Conservation (phyloP, 2,888 invertebrate genomes). For the Nomada ruficornis region DNA sequence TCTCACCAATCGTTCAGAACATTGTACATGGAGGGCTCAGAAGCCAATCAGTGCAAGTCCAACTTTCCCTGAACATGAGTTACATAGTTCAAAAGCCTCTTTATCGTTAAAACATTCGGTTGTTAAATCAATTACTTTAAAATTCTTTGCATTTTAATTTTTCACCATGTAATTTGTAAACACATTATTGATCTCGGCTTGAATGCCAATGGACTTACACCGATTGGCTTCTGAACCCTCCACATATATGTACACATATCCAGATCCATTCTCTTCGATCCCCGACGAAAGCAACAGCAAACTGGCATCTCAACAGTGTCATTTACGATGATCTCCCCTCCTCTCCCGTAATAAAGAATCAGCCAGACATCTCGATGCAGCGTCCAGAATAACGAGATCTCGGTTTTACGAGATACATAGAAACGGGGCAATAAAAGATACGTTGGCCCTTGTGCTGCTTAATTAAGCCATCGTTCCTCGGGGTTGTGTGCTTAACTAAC, state of each 20-base stretch:
- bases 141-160: neutral
- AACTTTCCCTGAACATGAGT: too few species aligned
- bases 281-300: neutral
- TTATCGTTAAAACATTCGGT: too few species aligned
- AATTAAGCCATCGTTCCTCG: constrained; percentile 68
- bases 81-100: too few species aligned
- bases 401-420: constrained; percentile 44
- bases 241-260: too few species aligned
- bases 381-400: constrained; percentile 20
- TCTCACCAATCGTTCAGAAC: neutral
- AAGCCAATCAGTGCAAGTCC: too few species aligned
- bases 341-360: neutral
- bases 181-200: too few species aligned
- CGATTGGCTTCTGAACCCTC: too few species aligned
- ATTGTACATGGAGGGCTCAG: too few species aligned
- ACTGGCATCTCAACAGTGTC: constrained; percentile 14
- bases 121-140: too few species aligned
- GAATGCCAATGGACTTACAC: too few species aligned
- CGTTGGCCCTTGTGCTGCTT: constrained; percentile 48
- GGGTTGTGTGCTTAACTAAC: constrained; percentile 60
- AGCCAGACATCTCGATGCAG: too few species aligned
- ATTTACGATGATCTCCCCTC: neutral
- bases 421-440: constrained; percentile 53
- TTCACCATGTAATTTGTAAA: too few species aligned
- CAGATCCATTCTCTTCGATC: neutral